phyloP scores from a whole-genome alignment of 2,797 vertebrate genomes.

The Gephyroberyx darwinii region DNA sequence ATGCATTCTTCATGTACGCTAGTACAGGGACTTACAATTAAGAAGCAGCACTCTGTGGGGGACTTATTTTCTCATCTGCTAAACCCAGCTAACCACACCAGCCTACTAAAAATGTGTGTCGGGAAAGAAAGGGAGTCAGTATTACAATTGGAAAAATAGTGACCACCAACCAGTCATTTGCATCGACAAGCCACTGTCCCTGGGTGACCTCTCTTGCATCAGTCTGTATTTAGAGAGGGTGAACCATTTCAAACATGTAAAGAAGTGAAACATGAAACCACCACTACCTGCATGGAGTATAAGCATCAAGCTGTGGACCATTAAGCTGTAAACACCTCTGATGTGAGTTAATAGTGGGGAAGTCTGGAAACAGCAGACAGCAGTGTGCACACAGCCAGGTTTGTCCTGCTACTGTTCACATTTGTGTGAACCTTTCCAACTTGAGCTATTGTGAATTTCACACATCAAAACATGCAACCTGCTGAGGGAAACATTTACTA shows the following conservation, averaged over 20 bases:
- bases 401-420: background rate
- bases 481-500: background rate
- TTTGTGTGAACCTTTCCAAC: background rate
- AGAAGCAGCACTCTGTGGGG: background rate
- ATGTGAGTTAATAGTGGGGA: background rate
- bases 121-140: background rate
- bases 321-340: background rate
- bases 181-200: background rate
- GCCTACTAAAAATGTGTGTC: background rate
- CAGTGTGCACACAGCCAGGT: background rate
- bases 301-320: background rate
- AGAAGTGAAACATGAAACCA: constrained; percentile 17
- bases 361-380: background rate
- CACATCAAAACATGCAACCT: constrained; percentile 4
- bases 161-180: background rate
- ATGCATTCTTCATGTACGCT: background rate
- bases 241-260: constrained; percentile 7
- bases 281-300: background rate
- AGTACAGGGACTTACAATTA: background rate
- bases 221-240: constrained; percentile 12
- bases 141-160: background rate
- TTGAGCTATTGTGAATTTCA: background rate
- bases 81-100: constrained; percentile 2
- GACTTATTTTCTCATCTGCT: background rate
- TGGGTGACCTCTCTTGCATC: background rate